These are phyloP conservation scores for Lacerta bilineata DNA, from an alignment of 2,797 vertebrate genomes.

Conservation along the genomic window DNA sequence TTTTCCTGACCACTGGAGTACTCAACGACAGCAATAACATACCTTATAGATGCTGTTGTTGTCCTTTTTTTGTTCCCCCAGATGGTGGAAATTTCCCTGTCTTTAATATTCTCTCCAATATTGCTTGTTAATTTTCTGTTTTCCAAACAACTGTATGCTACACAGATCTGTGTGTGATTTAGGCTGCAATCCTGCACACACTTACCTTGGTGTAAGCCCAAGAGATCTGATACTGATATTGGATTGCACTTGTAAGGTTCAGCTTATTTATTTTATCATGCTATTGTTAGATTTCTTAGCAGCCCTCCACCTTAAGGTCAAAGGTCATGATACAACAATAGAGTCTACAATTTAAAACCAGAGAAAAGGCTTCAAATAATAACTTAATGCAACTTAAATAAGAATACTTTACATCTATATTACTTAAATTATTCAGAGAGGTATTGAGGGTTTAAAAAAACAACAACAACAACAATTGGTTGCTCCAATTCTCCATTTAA, in stretches of 20 bases:
- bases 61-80: constrained; percentile 9
- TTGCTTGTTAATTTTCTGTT: not conserved
- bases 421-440: no score
- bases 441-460: no score
- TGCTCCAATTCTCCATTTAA: no score
- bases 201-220: not conserved
- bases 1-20: constrained; percentile 77
- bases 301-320: no score
- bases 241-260: not conserved
- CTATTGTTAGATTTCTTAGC: no score
- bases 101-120: not conserved
- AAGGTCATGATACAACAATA: no score
- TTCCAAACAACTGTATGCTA: not conserved
- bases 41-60: constrained; percentile 25
- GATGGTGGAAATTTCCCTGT: not conserved
- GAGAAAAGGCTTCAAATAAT: no score
- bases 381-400: no score
- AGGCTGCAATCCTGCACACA: not conserved
- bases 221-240: not conserved
- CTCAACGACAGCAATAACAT: constrained; percentile 68
- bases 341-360: no score
- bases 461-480: no score
- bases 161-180: not conserved
- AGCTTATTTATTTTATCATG: no score
- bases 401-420: no score